Conservation (phyloP, 2,797 vertebrate species). For the Syndactyla subalaris region DNA sequence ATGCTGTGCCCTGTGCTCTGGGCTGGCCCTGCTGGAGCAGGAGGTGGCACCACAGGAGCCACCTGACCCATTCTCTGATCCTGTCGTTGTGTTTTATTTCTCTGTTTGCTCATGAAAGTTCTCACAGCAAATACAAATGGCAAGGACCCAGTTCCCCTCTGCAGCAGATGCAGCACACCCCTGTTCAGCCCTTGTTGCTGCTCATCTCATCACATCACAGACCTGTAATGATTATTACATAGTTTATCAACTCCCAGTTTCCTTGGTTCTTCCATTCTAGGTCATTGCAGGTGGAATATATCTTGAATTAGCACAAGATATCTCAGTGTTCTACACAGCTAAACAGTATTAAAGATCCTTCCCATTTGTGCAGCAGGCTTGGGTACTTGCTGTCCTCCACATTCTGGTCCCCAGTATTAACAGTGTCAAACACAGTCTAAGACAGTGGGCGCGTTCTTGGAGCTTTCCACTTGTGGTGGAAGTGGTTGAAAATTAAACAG, state of each 20-base stretch:
- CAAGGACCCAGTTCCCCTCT: background rate
- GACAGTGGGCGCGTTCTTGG: background rate
- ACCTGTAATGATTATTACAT: background rate
- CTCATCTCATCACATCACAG: background rate
- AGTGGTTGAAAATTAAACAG: background rate
- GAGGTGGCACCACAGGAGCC: background rate
- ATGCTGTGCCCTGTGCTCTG: background rate
- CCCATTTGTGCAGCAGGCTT: background rate
- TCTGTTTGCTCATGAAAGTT: background rate
- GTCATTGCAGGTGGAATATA: background rate
- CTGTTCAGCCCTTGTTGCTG: background rate
- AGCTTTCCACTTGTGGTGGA: background rate
- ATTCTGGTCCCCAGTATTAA: background rate
- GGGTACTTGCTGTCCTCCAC: background rate
- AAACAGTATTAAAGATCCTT: background rate
- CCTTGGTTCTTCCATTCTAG: background rate
- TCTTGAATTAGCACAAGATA: background rate
- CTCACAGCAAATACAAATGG: background rate
- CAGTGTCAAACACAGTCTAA: background rate
- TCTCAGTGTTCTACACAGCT: background rate
- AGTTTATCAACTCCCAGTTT: background rate
- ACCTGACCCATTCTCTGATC: background rate
- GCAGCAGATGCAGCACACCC: too few relatives aligned
- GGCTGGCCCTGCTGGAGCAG: background rate
- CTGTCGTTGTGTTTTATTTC: background rate